phyloP scores from a whole-genome alignment of 2,797 vertebrate species.

The Pseudochaenichthys georgianus region DNA sequence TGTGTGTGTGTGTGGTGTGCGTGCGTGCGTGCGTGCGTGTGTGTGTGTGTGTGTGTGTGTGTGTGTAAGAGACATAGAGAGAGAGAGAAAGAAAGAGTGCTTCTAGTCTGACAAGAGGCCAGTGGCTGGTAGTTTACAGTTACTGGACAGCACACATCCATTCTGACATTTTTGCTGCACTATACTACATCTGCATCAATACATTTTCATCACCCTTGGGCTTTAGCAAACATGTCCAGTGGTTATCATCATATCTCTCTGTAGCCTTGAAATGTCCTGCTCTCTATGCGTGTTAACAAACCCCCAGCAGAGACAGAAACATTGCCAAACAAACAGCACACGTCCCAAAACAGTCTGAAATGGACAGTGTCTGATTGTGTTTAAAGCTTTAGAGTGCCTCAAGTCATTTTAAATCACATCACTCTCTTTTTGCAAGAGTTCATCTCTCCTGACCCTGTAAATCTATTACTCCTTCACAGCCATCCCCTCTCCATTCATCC shows the following conservation, averaged over 20 bases:
- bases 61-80: neutral
- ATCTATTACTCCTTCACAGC: slow-evolving; percentile 63
- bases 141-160: slow-evolving; percentile 5
- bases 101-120: slow-evolving; percentile 17
- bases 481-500: slow-evolving; percentile 61
- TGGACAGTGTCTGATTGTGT: slow-evolving; percentile 58
- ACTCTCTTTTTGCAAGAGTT: slow-evolving; percentile 66
- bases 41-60: slow-evolving; percentile 16
- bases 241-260: neutral
- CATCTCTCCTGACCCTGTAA: slow-evolving; percentile 75
- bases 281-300: slow-evolving; percentile 34
- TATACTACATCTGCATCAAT: neutral
- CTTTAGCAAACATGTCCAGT: neutral
- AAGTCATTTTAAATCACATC: slow-evolving; percentile 73
- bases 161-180: neutral
- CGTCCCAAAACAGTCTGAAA: slow-evolving; percentile 36
- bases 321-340: slow-evolving; percentile 30
- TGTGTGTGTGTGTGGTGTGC: slow-evolving; percentile 36
- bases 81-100: slow-evolving; percentile 13
- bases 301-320: slow-evolving; percentile 30
- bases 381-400: slow-evolving; percentile 53
- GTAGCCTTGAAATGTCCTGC: slow-evolving; percentile 3
- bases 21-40: slow-evolving; percentile 40
- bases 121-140: neutral
- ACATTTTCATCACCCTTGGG: neutral